phyloP scores from a whole-genome alignment of 2,797 vertebrate genomes.

The Gila robusta region DNA sequence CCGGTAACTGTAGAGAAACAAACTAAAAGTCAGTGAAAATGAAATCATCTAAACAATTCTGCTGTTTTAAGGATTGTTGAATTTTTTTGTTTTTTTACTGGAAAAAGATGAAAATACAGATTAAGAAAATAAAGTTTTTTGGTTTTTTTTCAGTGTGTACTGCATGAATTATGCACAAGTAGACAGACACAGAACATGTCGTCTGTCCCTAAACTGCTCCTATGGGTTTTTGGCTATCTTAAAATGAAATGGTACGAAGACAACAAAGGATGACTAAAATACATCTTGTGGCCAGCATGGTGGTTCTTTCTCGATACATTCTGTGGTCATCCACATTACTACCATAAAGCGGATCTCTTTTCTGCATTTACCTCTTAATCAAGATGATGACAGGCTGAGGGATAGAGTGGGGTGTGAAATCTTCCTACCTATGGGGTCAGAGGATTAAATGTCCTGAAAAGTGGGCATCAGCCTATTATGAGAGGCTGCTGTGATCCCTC shows the following conservation, averaged over 20 bases:
- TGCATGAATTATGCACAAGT: background rate
- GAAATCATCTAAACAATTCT: background rate
- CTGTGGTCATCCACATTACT: background rate
- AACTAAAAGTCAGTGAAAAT: too few species aligned
- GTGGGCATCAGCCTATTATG: background rate
- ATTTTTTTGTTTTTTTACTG: too few species aligned
- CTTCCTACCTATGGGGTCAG: constrained; percentile 21
- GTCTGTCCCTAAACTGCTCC: background rate
- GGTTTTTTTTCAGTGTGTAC: background rate
- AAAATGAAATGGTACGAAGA: background rate
- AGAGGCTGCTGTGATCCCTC: background rate
- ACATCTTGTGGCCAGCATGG: background rate
- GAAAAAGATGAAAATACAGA: too few species aligned
- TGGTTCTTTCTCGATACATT: background rate
- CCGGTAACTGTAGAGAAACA: too few species aligned
- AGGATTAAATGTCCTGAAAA: constrained; percentile 25
- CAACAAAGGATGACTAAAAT: background rate
- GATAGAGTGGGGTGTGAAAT: background rate
- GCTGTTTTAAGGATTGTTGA: background rate
- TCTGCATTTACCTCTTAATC: constrained; percentile 33
- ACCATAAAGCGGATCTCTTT: background rate
- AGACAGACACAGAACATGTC: background rate
- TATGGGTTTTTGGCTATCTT: background rate
- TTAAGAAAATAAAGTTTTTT: too few species aligned
- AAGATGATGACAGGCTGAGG: constrained; percentile 32